Conservation (phyloP, 2,113 vertebrate species). For the Coptodon rendalli region DNA sequence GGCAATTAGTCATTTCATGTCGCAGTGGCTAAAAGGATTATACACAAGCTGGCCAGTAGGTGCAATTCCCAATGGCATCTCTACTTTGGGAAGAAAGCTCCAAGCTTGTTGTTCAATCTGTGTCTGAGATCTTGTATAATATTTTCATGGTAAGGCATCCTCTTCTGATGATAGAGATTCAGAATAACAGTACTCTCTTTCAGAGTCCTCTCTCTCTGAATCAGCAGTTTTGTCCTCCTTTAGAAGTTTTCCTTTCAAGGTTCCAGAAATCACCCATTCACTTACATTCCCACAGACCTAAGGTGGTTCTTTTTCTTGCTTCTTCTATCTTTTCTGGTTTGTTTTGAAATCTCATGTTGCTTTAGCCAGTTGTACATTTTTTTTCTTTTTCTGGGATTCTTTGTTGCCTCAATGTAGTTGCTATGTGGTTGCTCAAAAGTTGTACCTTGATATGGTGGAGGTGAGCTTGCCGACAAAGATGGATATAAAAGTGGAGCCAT, state of each 20-base stretch:
- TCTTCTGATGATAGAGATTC: background rate
- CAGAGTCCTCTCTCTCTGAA: background rate
- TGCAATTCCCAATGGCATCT: background rate
- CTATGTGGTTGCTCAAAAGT: background rate
- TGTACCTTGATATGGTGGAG: background rate
- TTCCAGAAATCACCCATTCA: background rate
- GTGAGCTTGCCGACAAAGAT: background rate
- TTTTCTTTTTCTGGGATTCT: background rate
- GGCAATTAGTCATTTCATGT: background rate
- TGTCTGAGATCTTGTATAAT: background rate
- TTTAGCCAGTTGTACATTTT: background rate
- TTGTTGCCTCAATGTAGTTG: background rate
- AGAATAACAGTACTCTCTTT: background rate
- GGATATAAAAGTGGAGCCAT: background rate
- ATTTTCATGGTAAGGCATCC: background rate
- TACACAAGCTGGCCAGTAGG: background rate
- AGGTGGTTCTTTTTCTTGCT: background rate
- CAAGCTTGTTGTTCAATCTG: background rate
- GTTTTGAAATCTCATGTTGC: background rate
- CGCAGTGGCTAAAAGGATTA: background rate
- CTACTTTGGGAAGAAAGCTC: background rate
- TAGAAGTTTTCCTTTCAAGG: background rate
- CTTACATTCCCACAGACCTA: background rate
- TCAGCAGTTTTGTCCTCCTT: background rate
- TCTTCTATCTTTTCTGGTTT: background rate